These are phyloP conservation scores for Danionella dracula DNA, from an alignment of 2,797 vertebrate genomes.

Conservation along the genomic window DNA sequence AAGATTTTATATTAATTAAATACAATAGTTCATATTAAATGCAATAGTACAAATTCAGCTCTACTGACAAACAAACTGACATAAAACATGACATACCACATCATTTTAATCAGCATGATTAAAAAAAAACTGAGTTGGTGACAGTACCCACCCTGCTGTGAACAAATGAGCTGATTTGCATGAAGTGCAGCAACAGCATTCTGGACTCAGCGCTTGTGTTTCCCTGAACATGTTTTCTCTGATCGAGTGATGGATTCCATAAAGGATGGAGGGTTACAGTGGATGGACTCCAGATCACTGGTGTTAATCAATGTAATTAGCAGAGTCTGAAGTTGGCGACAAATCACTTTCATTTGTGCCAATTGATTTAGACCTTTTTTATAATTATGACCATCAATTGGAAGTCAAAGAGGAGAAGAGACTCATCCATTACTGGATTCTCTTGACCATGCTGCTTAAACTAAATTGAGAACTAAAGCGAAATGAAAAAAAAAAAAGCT, in stretches of 20 bases:
- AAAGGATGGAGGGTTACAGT: conserved; percentile 55
- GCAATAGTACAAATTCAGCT: no score
- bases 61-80: no score
- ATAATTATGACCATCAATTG: conserved; percentile 68
- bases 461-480: background rate
- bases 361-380: conserved; percentile 61
- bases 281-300: conserved; percentile 51
- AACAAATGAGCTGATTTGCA: conserved; percentile 31
- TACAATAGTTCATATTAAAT: no score
- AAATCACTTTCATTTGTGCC: conserved; percentile 60
- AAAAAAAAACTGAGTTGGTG: no score
- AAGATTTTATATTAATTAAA: no score
- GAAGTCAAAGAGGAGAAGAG: conserved; percentile 53
- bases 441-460: conserved; percentile 48
- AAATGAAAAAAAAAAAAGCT: background rate
- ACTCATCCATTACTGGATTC: conserved; percentile 41
- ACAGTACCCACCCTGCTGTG: no score
- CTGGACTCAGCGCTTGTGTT: conserved; percentile 51
- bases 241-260: conserved; percentile 56
- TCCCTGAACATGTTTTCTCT: conserved; percentile 50
- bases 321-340: conserved; percentile 50
- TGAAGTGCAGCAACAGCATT: conserved; percentile 41
- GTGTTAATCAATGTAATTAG: conserved; percentile 64
- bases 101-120: no score
- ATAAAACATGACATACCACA: no score